A percentile compares a stretch with the other conserved stretches of the same genome.
Conservation (phyloP, 2,888 invertebrate species). For the Tenthredo distinguenda region DNA sequence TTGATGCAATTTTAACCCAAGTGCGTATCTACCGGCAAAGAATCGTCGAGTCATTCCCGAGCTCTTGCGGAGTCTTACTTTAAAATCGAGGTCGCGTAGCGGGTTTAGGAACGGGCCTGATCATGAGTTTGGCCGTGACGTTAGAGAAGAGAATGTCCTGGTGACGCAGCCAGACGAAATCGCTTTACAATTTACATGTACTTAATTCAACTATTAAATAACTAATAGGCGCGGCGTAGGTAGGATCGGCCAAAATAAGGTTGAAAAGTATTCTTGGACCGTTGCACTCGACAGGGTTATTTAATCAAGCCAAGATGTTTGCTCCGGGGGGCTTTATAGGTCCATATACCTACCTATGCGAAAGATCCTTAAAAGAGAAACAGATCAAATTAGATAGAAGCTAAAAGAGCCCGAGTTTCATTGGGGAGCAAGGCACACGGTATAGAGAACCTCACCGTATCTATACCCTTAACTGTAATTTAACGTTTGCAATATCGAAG, state of each 20-base stretch:
- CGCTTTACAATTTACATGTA: constrained; percentile 1
- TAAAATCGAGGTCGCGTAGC: constrained; percentile 45
- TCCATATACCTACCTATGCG: not conserved
- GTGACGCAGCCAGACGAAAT: constrained; percentile 24
- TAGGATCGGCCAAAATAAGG: not conserved
- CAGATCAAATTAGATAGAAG: constrained; percentile 41
- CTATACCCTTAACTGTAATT: constrained; percentile 30
- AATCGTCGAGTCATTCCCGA: not conserved
- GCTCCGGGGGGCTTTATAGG: not conserved
- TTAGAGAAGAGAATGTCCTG: constrained; percentile 45
- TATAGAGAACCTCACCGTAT: not conserved
- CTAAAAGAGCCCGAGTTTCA: not conserved
- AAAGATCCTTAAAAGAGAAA: not conserved
- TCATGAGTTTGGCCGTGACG: constrained; percentile 34
- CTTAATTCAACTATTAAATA: constrained; percentile 1
- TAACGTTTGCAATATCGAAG: constrained; percentile 18
- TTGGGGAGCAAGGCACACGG: not conserved
- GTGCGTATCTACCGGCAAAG: not conserved
- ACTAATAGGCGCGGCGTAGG: not conserved
- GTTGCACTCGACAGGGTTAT: constrained; percentile 6
- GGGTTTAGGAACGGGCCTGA: constrained; percentile 44
- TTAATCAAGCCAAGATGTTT: constrained; percentile 46
- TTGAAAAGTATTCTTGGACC: not conserved
- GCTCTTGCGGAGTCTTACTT: not conserved
- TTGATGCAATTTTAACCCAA: constrained; percentile 20